These are phyloP conservation scores for Napeogenes sylphis DNA, from an alignment of 2,888 invertebrate species.

Conservation along the genomic window DNA sequence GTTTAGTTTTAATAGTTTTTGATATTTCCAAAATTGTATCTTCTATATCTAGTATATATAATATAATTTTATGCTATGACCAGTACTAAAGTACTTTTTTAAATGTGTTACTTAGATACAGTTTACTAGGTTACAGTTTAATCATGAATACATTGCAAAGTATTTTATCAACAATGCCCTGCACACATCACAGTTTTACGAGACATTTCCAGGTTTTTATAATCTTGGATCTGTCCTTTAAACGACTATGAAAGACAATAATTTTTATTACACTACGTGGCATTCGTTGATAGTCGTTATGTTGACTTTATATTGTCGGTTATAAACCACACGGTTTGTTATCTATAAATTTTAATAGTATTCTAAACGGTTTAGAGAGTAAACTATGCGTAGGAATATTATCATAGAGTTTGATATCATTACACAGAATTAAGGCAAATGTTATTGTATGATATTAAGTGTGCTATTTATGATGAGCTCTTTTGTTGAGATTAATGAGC, in stretches of 20 bases:
- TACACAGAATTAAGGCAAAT: background rate
- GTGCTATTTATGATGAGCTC: too few species aligned
- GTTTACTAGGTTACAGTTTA: background rate
- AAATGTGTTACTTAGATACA: too few species aligned
- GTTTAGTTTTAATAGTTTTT: slow-evolving; percentile 17
- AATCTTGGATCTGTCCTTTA: slow-evolving; percentile 47
- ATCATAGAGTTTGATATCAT: background rate
- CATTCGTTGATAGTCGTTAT: slow-evolving; percentile 20
- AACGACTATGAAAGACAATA: slow-evolving; percentile 43
- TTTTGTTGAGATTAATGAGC: too few species aligned
- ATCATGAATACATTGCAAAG: background rate
- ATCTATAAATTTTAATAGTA: slow-evolving; percentile 5
- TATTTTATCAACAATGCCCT: background rate
- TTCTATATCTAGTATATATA: too few species aligned
- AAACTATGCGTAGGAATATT: background rate
- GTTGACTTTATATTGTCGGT: slow-evolving; percentile 23
- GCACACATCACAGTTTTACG: slow-evolving; percentile 18
- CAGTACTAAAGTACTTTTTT: too few species aligned
- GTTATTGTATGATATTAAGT: background rate
- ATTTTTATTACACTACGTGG: slow-evolving; percentile 31
- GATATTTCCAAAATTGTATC: slow-evolving; percentile 1
- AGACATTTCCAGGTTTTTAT: slow-evolving; percentile 25
- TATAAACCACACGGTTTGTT: background rate
- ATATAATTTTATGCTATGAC: too few species aligned
- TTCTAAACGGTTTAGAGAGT: slow-evolving; percentile 1